Conservation (phyloP, 2,888 invertebrate species). For the Nudaria mundana region DNA sequence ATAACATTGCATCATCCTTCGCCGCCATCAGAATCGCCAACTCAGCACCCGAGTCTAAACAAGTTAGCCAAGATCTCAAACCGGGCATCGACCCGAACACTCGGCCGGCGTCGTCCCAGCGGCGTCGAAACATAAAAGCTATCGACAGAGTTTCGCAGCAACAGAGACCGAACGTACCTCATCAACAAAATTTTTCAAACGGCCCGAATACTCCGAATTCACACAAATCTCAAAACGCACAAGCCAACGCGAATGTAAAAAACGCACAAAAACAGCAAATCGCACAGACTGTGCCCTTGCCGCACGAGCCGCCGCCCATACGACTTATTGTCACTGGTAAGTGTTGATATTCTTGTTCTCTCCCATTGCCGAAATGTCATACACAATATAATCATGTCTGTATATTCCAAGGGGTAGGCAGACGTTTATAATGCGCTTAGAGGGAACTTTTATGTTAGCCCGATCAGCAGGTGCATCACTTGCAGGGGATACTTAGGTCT, state of each 20-base stretch:
- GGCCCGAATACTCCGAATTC: neutral
- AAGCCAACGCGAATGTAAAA: slow-evolving; percentile 1
- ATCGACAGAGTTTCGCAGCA: no score
- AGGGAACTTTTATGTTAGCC: no score
- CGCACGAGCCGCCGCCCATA: slow-evolving; percentile 1
- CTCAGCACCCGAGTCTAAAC: slow-evolving; percentile 2
- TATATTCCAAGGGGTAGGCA: no score
- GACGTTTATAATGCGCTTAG: no score
- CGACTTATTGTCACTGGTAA: slow-evolving; percentile 37
- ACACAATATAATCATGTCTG: no score
- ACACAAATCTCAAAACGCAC: neutral
- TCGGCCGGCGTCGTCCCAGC: neutral
- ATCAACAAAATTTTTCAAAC: neutral
- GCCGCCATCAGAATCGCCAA: neutral
- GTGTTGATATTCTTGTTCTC: slow-evolving; percentile 4
- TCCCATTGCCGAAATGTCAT: no score
- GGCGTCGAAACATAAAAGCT: slow-evolving; percentile 1
- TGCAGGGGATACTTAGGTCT: no score
- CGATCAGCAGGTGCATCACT: no score
- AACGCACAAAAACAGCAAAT: neutral
- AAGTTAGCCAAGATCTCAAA: neutral
- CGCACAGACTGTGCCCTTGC: neutral
- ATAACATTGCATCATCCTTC: neutral
- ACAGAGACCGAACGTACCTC: neutral
- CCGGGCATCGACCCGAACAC: no score